Evolutionary conservation across 1,140 invertebrate species (phyloP).

Genomic region (Heliothis subflexa): DNA sequence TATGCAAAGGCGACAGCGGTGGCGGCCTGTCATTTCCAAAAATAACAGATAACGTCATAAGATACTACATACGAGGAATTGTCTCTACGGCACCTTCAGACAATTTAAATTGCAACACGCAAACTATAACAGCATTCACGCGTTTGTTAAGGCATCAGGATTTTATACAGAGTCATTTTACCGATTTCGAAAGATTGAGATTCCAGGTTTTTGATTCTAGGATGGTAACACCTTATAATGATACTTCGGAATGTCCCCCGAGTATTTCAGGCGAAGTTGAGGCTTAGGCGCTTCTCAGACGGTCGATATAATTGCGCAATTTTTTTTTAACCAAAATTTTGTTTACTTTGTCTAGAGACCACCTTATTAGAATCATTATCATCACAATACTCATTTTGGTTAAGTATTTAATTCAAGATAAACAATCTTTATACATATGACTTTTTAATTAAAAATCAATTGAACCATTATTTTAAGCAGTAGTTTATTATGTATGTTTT

Average conservation of each 20-base stretch:
- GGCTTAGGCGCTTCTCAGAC: too few relatives aligned
- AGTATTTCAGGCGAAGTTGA: too few relatives aligned
- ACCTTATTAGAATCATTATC: too few relatives aligned
- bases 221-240: not conserved
- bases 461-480: too few relatives aligned
- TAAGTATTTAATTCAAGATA: too few relatives aligned
- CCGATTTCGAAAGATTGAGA: not conserved
- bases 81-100: not conserved
- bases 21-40: not conserved
- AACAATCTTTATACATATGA: too few relatives aligned
- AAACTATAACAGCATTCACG: not conserved
- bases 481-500: too few relatives aligned
- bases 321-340: too few relatives aligned
- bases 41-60: not conserved
- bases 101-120: not conserved
- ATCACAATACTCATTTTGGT: too few relatives aligned
- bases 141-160: not conserved
- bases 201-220: not conserved
- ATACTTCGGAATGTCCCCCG: not conserved
- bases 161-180: not conserved
- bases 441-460: too few relatives aligned
- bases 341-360: too few relatives aligned
- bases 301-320: too few relatives aligned
- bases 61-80: not conserved
- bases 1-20: slow-evolving; percentile 1